These are phyloP conservation scores for Phthorimaea operculella DNA, from an alignment of 1,140 invertebrate genomes.

Conservation along the genomic window DNA sequence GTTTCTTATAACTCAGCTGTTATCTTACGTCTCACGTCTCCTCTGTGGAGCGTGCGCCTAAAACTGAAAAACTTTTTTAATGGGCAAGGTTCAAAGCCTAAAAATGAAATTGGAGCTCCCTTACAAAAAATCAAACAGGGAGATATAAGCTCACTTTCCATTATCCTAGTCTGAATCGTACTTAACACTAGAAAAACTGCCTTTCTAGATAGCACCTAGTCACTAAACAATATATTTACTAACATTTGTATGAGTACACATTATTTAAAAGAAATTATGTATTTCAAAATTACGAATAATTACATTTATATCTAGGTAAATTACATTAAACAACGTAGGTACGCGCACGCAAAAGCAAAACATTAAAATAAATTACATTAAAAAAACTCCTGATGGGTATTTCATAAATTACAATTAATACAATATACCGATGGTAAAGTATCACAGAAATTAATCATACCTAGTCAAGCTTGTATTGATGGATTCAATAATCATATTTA, in stretches of 20 bases:
- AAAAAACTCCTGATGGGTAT: background rate
- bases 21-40: no score
- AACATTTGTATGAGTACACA: constrained; percentile 5
- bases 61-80: no score
- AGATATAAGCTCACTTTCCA: no score
- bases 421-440: constrained; percentile 60
- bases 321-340: background rate
- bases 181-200: constrained; percentile 4
- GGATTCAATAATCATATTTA: constrained; percentile 39
- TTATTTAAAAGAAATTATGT: background rate
- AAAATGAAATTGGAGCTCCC: no score
- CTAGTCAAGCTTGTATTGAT: constrained; percentile 56
- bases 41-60: no score
- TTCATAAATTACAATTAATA: constrained; percentile 29
- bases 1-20: no score
- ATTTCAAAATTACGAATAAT: constrained; percentile 1
- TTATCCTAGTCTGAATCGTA: no score
- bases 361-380: constrained; percentile 2
- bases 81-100: no score
- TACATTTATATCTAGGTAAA: no score
- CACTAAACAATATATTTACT: constrained; percentile 11
- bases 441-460: constrained; percentile 66
- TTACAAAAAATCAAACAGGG: no score
- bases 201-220: constrained; percentile 22
- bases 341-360: background rate